phyloP scores from a whole-genome alignment of 2,113 vertebrate genomes.

The Nycticebus coucang region DNA sequence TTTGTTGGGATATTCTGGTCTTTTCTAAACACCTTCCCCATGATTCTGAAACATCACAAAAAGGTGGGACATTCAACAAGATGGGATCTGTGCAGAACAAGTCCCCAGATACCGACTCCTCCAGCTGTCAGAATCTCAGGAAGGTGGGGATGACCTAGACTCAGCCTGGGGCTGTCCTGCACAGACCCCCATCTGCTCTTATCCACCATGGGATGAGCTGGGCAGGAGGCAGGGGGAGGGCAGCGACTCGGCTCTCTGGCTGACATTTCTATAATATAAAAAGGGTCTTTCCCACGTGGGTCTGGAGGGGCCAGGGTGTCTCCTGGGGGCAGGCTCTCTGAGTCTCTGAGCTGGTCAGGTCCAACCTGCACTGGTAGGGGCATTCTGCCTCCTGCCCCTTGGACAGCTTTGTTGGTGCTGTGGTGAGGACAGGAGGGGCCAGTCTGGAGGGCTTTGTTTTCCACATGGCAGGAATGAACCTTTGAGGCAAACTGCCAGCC shows the following conservation, averaged over 20 bases:
- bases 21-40: neutral
- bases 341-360: neutral
- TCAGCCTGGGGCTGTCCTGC: neutral
- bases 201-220: fast-evolving
- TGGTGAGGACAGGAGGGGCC: neutral
- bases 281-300: neutral
- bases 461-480: neutral
- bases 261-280: neutral
- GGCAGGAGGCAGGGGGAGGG: neutral
- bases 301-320: neutral
- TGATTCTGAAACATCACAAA: neutral
- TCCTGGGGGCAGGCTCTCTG: no score
- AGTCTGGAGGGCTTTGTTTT: neutral
- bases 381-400: neutral
- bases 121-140: neutral
- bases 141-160: no score
- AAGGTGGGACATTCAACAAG: neutral
- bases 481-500: neutral
- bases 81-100: neutral
- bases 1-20: neutral
- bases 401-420: neutral
- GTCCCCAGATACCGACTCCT: neutral
- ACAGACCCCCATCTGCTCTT: neutral
- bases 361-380: fast-evolving
- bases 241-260: neutral